Evolutionary conservation across 2,888 invertebrate genomes (phyloP).

Genomic region (Lepidochrysops patricia): DNA sequence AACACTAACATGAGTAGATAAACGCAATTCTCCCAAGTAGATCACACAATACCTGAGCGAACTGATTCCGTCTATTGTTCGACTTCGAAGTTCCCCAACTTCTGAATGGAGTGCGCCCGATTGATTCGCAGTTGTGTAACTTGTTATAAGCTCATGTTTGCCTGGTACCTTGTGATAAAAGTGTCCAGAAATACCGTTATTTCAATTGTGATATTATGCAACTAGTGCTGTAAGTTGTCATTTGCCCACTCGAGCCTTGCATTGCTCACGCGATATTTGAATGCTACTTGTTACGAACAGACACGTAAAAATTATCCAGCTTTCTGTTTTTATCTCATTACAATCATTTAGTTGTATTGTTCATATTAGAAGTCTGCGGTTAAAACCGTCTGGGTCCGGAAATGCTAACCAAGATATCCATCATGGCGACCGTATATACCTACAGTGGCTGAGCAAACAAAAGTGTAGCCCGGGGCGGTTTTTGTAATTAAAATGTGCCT

Average conservation of each 20-base stretch:
- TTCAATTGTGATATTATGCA: too few species aligned
- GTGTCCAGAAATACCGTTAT: too few species aligned
- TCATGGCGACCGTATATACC: neutral
- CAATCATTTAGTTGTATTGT: too few species aligned
- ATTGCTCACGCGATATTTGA: too few species aligned
- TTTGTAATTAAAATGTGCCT: slow-evolving; percentile 66
- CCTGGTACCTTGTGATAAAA: neutral
- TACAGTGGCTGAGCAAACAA: neutral
- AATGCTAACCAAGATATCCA: neutral
- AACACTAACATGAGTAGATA: neutral
- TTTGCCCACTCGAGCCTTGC: too few species aligned
- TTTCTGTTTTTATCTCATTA: too few species aligned
- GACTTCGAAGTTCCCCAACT: neutral
- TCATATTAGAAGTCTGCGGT: neutral
- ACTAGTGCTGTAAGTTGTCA: too few species aligned
- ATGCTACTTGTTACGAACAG: too few species aligned
- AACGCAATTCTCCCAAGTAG: neutral
- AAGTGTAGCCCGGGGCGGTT: slow-evolving; percentile 40
- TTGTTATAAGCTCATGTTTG: neutral
- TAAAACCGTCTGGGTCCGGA: neutral
- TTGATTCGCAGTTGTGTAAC: neutral
- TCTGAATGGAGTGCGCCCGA: neutral
- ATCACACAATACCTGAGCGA: neutral
- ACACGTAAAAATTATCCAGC: too few species aligned
- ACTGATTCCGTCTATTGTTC: neutral